Evolutionary conservation across 2,113 vertebrate genomes (phyloP).

Genomic region (Melospiza georgiana): DNA sequence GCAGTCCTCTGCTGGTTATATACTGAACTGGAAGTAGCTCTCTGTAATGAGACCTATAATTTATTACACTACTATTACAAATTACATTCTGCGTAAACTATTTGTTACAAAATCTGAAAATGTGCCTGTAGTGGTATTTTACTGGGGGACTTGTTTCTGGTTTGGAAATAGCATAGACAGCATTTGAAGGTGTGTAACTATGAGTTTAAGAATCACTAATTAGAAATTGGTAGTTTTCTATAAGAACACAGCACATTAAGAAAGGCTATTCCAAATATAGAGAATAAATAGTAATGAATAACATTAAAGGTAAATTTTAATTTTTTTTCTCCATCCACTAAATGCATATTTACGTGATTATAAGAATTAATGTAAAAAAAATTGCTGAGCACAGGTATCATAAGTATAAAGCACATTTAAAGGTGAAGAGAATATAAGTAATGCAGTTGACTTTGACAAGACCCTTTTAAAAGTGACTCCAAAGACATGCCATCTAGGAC

Average conservation of each 20-base stretch:
- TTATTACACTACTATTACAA: slow-evolving; percentile 16
- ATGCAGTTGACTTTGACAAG: slow-evolving; percentile 32
- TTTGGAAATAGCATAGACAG: neutral
- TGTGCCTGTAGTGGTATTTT: neutral
- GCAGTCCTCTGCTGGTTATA: neutral
- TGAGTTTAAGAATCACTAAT: neutral
- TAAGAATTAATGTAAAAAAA: slow-evolving; percentile 31
- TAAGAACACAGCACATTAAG: neutral
- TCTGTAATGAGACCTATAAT: neutral
- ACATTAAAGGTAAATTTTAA: slow-evolving; percentile 28
- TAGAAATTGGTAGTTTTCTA: neutral
- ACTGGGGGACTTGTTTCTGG: neutral
- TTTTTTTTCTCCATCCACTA: neutral
- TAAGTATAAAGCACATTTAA: slow-evolving; percentile 36
- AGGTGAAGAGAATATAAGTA: neutral
- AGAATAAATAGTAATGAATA: slow-evolving; percentile 42
- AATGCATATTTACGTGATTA: slow-evolving; percentile 38
- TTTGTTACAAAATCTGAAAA: slow-evolving; percentile 20
- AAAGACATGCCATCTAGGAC: slow-evolving; percentile 26
- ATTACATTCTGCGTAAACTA: neutral
- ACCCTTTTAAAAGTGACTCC: slow-evolving; percentile 51
- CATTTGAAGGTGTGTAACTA: neutral
- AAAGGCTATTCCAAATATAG: neutral
- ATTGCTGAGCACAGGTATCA: neutral
- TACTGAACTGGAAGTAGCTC: neutral